These are phyloP conservation scores for Lasioglossum vierecki DNA, from an alignment of 2,888 invertebrate genomes.

Conservation along the genomic window DNA sequence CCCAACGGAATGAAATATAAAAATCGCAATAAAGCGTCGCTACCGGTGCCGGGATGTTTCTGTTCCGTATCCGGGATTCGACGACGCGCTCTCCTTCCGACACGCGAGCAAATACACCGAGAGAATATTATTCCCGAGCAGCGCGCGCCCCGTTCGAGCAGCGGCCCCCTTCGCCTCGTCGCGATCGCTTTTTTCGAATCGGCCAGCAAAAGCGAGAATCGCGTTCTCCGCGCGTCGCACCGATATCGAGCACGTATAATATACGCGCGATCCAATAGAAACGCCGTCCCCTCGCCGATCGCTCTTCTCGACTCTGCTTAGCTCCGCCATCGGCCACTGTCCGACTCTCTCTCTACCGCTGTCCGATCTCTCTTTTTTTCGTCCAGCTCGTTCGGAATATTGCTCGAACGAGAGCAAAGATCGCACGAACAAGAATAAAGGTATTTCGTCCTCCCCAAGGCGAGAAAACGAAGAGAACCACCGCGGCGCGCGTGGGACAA, in stretches of 20 bases:
- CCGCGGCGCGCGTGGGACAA: neutral
- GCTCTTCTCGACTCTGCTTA: neutral
- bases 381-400: neutral
- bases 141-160: neutral
- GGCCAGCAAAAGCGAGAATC: neutral
- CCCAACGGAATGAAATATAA: conserved; percentile 78
- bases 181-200: conserved; percentile 27
- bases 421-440: no score
- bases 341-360: neutral
- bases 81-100: conserved; percentile 56
- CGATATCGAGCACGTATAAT: neutral
- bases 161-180: neutral
- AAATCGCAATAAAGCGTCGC: conserved; percentile 78
- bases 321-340: neutral
- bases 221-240: neutral
- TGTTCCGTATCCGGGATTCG: conserved; percentile 73
- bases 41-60: conserved; percentile 71
- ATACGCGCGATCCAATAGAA: neutral
- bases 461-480: neutral
- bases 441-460: neutral
- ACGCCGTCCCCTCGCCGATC: neutral
- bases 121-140: conserved; percentile 54
- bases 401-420: no score
- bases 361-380: neutral
- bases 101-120: conserved; percentile 55